Evolutionary conservation across 2,113 vertebrate genomes (phyloP).

Genomic region (Paedocypris sp.): DNA sequence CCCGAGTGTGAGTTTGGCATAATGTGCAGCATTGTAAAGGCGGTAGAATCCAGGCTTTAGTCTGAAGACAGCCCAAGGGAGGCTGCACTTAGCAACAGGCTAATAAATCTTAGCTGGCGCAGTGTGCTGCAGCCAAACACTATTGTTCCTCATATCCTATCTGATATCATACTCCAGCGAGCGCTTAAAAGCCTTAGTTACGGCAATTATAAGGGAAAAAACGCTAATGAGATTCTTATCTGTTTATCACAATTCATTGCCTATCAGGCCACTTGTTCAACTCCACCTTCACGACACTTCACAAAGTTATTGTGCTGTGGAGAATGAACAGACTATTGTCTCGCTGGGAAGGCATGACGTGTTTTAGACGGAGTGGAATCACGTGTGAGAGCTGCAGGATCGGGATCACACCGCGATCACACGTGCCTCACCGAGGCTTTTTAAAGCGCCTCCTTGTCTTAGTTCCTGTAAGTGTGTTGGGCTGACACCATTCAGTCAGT

Average conservation of each 20-base stretch:
- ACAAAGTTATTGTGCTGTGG: constrained; percentile 1
- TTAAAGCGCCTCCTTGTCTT: constrained; percentile 18
- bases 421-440: constrained; percentile 8
- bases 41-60: background rate
- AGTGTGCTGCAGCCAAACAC: constrained; percentile 7
- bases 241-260: constrained; percentile 16
- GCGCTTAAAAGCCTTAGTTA: constrained; percentile 22
- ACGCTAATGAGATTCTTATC: constrained; percentile 29
- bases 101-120: constrained; percentile 34
- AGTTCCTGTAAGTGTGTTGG: constrained; percentile 17
- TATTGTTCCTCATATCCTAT: constrained; percentile 28
- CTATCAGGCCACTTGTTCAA: constrained; percentile 5
- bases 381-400: background rate
- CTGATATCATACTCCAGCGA: constrained; percentile 23
- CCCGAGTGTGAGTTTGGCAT: background rate
- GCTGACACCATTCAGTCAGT: constrained; percentile 42
- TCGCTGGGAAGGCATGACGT: constrained; percentile 7
- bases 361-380: too few species aligned
- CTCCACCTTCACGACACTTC: background rate
- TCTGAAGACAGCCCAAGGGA: constrained; percentile 28
- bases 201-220: constrained; percentile 33
- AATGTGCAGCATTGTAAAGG: constrained; percentile 1
- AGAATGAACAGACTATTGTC: background rate
- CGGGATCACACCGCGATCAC: background rate
- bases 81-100: constrained; percentile 18